Conservation (phyloP, 2,113 vertebrate species). For the Pomatostomus ruficeps region DNA sequence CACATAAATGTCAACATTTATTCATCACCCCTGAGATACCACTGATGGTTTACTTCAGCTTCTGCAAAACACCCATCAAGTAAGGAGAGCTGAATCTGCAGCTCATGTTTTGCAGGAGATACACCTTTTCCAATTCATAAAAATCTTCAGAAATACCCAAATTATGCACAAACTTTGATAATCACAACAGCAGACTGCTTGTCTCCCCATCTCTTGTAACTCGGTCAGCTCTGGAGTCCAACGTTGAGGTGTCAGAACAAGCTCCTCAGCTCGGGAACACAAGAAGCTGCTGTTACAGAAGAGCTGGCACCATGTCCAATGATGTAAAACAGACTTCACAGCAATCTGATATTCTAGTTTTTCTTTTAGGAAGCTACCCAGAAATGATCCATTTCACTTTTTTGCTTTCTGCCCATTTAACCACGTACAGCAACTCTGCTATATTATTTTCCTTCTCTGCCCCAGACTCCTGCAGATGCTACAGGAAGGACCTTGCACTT, state of each 20-base stretch:
- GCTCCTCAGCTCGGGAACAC: not conserved
- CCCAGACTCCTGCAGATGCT: not conserved
- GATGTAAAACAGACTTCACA: not conserved
- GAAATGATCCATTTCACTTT: not conserved
- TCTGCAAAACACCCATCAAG: not conserved
- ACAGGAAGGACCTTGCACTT: not conserved
- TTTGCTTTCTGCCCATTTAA: not conserved
- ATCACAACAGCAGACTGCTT: not conserved
- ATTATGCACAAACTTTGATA: not conserved
- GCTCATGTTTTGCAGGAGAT: not conserved
- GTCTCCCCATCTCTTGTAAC: not conserved
- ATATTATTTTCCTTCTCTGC: not conserved
- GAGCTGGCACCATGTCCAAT: not conserved
- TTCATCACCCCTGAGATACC: not conserved
- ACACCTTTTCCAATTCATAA: not conserved
- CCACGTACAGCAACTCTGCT: not conserved
- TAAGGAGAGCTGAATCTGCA: not conserved
- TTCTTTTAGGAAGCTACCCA: not conserved
- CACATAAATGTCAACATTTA: not conserved
- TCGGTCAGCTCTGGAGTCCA: not conserved
- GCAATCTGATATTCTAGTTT: not conserved
- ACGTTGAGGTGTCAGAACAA: not conserved
- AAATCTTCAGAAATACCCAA: not conserved
- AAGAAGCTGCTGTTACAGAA: not conserved
- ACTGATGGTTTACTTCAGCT: not conserved